phyloP scores from a whole-genome alignment of 2,113 vertebrate species.

The Melanocharis versteri region DNA sequence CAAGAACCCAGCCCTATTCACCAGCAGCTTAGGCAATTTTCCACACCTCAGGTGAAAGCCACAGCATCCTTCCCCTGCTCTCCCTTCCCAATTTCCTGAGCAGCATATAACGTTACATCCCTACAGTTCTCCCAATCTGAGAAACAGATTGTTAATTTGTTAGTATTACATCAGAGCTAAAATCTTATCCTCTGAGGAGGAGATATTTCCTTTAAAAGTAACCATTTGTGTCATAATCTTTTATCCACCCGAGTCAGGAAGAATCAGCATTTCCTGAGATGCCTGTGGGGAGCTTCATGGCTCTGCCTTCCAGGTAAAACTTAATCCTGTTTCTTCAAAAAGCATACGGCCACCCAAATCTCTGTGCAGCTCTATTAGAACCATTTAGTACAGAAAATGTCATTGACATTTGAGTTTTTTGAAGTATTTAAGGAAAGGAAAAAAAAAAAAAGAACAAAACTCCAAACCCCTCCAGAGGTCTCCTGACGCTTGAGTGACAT shows the following conservation, averaged over 20 bases:
- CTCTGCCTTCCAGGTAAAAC: not conserved
- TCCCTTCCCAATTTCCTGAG: not conserved
- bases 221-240: not conserved
- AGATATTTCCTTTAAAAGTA: constrained; percentile 2
- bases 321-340: constrained; percentile 3
- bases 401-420: not conserved
- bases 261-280: not conserved
- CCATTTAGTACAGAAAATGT: not conserved
- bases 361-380: not conserved
- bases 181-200: not conserved
- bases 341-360: not conserved
- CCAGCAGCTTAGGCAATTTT: not conserved
- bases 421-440: not conserved
- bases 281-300: not conserved
- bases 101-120: rapidly evolving
- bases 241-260: not conserved
- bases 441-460: not conserved
- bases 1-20: not conserved
- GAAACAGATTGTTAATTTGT: not conserved
- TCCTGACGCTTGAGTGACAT: constrained; percentile 14
- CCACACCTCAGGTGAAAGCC: not conserved
- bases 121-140: not conserved
- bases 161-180: not conserved
- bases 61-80: not conserved
- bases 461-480: not conserved